Base-by-base conservation (phyloP, 2,113 vertebrate genomes). In the Chrysemys picta region DNA sequence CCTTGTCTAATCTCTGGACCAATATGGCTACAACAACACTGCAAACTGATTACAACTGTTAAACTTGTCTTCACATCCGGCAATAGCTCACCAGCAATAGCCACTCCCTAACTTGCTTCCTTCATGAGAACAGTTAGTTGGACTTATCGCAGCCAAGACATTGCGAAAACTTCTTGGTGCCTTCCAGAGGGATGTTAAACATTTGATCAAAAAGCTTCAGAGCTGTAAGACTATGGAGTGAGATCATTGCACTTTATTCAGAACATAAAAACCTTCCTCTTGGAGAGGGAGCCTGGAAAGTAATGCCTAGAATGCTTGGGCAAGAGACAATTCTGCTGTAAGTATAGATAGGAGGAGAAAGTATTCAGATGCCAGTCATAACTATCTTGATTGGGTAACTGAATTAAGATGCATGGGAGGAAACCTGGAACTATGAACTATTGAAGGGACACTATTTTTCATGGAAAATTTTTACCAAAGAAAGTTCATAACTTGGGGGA, bases 401-500 rank as follows among this genome's bases (percentile, higher is more conserved):
- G 2, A 22, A 10, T 38, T 8, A n/a, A 9, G 62, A 69, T 65
- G 31, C 8, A 65, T 65, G 62, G 4, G 14, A 65, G 62, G 14
- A 17, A 59, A 13, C 5, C 3, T 11, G 25, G 57, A 69, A 16
- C 14, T n/a, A 65, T 25, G 24, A 27, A 59, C 57, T 59, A 59
- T 13, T 59, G 56, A 25, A 25, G 27, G 5, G 11, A 29, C 25
- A 5, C 25, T 5, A 13, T 5, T 1, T 31, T 29, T 57, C 5
- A 59, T 59, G 27, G 10, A 13, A 59, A 10, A 1, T 2, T 11
- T 57, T 59, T 29, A n/a, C n/a, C n/a, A n/a, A n/a, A n/a, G n/a
- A 29, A 59, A 59, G 56, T 45, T 1, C 1, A 35, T 62, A 2
- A 4, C 17, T 62, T 1, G 0, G 42, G 14, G 16, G 6, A 27